Conservation (phyloP, 2,797 vertebrate species). For the Erethizon dorsatum region DNA sequence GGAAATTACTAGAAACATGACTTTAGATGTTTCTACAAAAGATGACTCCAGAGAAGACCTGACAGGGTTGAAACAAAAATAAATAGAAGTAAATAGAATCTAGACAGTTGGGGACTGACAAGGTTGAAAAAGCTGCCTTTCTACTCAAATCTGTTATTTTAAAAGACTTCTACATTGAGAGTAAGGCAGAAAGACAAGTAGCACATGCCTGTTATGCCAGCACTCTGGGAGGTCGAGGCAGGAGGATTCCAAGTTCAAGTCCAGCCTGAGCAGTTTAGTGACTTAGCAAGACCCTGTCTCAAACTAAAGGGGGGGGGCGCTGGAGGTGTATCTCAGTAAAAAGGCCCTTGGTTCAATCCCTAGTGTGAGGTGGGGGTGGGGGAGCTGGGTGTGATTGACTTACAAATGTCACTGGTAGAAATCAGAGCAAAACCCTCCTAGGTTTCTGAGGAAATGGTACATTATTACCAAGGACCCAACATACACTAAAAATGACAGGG, state of each 20-base stretch:
- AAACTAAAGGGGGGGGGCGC: background rate
- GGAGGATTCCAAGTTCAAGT: background rate
- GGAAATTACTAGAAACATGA: background rate
- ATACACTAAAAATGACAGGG: background rate
- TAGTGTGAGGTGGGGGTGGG: background rate
- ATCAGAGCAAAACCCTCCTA: background rate
- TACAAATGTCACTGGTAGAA: background rate
- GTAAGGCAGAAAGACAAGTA: background rate
- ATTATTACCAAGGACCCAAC: background rate
- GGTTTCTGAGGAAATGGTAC: background rate
- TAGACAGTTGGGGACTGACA: background rate
- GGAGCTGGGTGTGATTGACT: background rate
- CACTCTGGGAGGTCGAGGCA: background rate
- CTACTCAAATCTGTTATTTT: background rate
- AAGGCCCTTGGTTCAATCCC: background rate
- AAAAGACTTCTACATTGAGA: background rate
- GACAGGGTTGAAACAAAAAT: background rate
- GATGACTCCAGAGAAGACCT: background rate
- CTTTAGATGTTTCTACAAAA: conserved; percentile 12
- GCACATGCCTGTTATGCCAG: background rate
- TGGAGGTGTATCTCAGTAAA: background rate
- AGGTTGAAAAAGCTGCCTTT: conserved; percentile 34
- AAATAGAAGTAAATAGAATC: background rate
- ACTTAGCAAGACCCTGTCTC: background rate
- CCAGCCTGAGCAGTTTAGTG: background rate